Percentiles rank a stretch among this genome's conserved stretches.
phyloP scores from a whole-genome alignment of 2,797 vertebrate genomes.

The Chrysocyon brachyurus region DNA sequence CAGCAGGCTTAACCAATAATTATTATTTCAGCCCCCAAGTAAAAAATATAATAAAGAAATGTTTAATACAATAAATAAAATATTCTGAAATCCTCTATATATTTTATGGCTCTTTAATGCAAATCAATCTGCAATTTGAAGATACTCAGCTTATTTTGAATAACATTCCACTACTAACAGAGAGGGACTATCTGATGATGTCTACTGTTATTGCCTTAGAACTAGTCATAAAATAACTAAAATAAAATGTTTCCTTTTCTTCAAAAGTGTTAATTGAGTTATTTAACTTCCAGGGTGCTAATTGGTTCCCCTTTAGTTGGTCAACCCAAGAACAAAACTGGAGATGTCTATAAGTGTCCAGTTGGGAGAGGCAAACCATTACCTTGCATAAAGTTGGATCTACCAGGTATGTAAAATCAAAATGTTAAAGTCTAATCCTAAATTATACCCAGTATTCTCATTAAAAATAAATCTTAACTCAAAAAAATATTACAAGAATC shows the following conservation, averaged over 20 bases:
- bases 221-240: background rate
- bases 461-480: background rate
- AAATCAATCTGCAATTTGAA: background rate
- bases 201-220: background rate
- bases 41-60: background rate
- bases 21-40: background rate
- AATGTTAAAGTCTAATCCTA: background rate
- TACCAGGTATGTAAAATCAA: constrained; percentile 92
- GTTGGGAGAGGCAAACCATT: constrained; percentile 88
- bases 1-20: background rate
- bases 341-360: constrained; percentile 98
- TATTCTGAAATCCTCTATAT: background rate
- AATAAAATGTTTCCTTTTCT: background rate
- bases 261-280: constrained; percentile 31
- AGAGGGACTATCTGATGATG: background rate
- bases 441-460: background rate
- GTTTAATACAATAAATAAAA: background rate
- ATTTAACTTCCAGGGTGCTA: constrained; percentile 93
- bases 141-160: background rate
- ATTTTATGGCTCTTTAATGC: background rate
- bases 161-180: background rate
- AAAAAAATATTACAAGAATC: background rate
- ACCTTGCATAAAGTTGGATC: constrained; percentile 93
- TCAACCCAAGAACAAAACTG: constrained; percentile 94
- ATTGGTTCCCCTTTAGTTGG: constrained; percentile 97